phyloP scores from a whole-genome alignment of 2,888 invertebrate genomes.

The Brenthis ino region DNA sequence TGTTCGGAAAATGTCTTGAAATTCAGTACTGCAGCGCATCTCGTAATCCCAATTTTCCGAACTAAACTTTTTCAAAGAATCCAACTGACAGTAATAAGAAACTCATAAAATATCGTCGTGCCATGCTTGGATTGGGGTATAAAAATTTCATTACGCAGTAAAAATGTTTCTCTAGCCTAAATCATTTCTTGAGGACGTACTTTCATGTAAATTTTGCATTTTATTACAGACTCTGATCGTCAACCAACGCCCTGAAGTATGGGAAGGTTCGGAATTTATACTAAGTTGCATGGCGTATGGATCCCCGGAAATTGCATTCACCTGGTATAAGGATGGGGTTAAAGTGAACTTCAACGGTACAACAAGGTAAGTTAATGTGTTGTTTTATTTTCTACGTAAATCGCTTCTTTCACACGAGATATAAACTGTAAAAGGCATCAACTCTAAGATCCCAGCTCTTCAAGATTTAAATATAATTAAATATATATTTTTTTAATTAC shows the following conservation, averaged over 20 bases:
- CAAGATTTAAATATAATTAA: too few species aligned
- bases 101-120: conserved; percentile 33
- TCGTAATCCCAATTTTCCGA: conserved; percentile 4
- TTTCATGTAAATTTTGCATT: conserved; percentile 34
- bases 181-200: conserved; percentile 28
- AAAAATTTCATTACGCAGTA: conserved; percentile 36
- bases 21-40: neutral
- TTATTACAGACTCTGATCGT: conserved; percentile 61
- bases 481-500: too few species aligned
- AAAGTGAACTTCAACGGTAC: conserved; percentile 88
- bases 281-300: conserved; percentile 90
- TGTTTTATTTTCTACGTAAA: neutral
- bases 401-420: too few species aligned
- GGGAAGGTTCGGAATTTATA: conserved; percentile 89
- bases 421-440: too few species aligned
- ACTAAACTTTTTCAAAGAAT: conserved; percentile 21
- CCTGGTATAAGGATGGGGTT: conserved; percentile 91
- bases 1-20: neutral
- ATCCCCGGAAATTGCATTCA: conserved; percentile 87
- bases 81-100: conserved; percentile 27
- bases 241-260: conserved; percentile 79
- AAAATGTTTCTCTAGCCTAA: conserved; percentile 36
- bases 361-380: conserved; percentile 79
- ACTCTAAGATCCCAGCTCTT: too few species aligned
- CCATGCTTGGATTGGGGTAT: conserved; percentile 30